Conservation (phyloP, 2,888 invertebrate genomes). For the Malachius bipustulatus region DNA sequence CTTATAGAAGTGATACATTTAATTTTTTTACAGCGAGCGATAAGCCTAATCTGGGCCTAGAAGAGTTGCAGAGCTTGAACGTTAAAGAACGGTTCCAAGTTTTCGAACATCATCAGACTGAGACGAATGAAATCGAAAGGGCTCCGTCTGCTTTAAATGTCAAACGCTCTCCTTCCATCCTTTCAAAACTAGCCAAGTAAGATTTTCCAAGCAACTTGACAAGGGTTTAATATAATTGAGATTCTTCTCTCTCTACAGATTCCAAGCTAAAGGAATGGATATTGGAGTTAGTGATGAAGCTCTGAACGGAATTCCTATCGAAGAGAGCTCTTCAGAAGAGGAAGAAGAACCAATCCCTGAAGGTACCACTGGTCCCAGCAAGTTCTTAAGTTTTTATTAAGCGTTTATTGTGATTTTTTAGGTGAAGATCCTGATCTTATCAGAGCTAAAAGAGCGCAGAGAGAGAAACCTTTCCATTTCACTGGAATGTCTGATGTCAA, state of each 20-base stretch:
- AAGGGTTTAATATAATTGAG: no score
- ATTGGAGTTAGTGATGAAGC: slow-evolving; percentile 66
- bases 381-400: no score
- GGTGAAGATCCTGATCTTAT: slow-evolving; percentile 53
- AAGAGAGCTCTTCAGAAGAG: slow-evolving; percentile 56
- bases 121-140: slow-evolving; percentile 32
- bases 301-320: slow-evolving; percentile 60
- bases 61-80: slow-evolving; percentile 68
- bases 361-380: slow-evolving; percentile 6
- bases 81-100: slow-evolving; percentile 77
- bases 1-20: no score
- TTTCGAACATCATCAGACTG: slow-evolving; percentile 53
- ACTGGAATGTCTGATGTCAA: slow-evolving; percentile 77
- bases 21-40: slow-evolving; percentile 54
- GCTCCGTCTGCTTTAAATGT: slow-evolving; percentile 42
- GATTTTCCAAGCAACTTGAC: slow-evolving; percentile 22
- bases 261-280: slow-evolving; percentile 74
- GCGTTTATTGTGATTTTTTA: slow-evolving; percentile 17
- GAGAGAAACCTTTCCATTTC: slow-evolving; percentile 68
- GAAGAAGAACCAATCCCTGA: slow-evolving; percentile 42
- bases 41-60: slow-evolving; percentile 73
- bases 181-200: slow-evolving; percentile 71
- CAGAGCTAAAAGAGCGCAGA: slow-evolving; percentile 44
- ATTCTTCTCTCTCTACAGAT: slow-evolving; percentile 38
- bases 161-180: slow-evolving; percentile 59